Evolutionary conservation across 2,797 vertebrate species (phyloP), one percentile per base, ranked within the genome.

Genomic region (Cephalopachus bancanus): DNA sequence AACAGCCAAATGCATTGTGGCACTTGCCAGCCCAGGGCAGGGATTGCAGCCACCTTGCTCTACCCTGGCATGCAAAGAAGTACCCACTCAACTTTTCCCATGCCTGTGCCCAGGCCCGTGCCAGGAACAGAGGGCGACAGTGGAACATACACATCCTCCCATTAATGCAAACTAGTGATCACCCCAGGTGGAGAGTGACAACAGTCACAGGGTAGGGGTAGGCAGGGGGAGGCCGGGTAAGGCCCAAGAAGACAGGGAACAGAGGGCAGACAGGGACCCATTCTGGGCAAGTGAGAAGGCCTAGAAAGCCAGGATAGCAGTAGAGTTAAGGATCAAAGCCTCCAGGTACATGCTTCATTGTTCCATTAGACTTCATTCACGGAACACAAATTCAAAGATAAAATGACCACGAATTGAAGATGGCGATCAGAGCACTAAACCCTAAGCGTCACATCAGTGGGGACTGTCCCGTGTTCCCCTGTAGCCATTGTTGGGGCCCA

Each of bases 361-460:
- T 83, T 51, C 33, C 4, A 15, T 65, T 74, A 78, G 79, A 67
- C 49, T 83, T 96, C 20, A 33, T 80, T 85, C 83, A 67, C 3
- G 59, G 64, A 85, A 60, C 69, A 67, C 26, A 76, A 69, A 93
- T 62, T 57, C 16, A 59, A 89, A 96, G 33, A 75, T 60, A 65
- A 94, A 94, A 83, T 91, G 37, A 44, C 44, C n/a, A 72, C 74
- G 65, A 83, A 67, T 80, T 83, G 6, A 60, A 94, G 37, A 80
- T 24, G 26, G 30, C 49, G 33, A 59, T 22, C n/a, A 80, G 37
- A 72, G 53, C 51, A 28, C 62, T 88, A 33, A 79, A 33, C 33
- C 22, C 57, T 44, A 74, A 30, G 19, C 7, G 51, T n/a, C 55
- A 3, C 20, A 3, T 11, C 37, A 17, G 28, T 33, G 20, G 62